phyloP scores from a whole-genome alignment of 2,888 invertebrate genomes.

The Aphelenchoides bicaudatus region DNA sequence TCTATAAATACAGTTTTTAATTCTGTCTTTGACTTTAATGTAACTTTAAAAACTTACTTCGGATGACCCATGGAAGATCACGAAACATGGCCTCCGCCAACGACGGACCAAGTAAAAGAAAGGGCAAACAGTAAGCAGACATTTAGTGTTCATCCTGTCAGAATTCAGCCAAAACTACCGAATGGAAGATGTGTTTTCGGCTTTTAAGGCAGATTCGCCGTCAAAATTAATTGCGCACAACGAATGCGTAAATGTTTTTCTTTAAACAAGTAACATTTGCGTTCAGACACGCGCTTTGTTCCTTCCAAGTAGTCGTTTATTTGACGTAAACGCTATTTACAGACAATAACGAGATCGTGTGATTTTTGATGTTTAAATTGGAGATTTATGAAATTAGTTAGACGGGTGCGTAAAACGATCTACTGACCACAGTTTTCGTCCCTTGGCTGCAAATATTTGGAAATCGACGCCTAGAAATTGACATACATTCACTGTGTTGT shows the following conservation, averaged over 20 bases:
- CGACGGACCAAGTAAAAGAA: not conserved
- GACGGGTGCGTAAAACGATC: not conserved
- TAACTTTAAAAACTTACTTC: not conserved
- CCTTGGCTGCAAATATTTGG: not conserved
- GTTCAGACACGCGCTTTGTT: not conserved
- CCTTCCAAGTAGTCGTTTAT: not conserved
- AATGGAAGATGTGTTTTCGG: too few species aligned
- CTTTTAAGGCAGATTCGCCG: not conserved
- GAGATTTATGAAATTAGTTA: not conserved
- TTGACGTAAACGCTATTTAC: not conserved
- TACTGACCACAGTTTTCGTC: slow-evolving; percentile 1
- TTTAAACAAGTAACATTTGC: too few species aligned
- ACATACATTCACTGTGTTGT: not conserved
- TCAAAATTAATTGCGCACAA: too few species aligned
- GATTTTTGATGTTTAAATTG: too few species aligned
- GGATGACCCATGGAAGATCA: slow-evolving; percentile 1
- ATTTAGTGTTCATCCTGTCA: not conserved
- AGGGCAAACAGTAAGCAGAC: not conserved
- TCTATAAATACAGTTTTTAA: not conserved
- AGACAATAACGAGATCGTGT: not conserved
- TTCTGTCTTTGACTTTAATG: not conserved
- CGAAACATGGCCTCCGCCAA: too few species aligned
- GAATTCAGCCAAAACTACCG: not conserved
- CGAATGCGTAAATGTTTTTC: not conserved
- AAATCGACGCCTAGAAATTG: slow-evolving; percentile 3